These are phyloP conservation scores for Megastigmus dorsalis DNA, from an alignment of 2,888 invertebrate species.

Conservation along the genomic window DNA sequence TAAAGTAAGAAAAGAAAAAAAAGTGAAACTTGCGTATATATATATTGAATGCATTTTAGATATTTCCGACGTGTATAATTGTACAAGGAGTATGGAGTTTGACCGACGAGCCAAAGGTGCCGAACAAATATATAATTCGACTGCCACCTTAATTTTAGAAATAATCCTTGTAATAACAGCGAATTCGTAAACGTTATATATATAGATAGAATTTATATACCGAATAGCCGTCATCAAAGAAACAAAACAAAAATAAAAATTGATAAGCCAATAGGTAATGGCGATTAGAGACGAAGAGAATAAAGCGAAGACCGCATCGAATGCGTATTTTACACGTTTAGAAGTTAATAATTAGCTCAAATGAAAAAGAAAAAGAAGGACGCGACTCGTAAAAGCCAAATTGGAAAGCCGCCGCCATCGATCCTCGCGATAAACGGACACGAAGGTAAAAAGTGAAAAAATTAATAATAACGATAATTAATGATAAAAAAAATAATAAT, in stretches of 20 bases:
- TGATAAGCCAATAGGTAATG: not conserved
- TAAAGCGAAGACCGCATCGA: conserved; percentile 23
- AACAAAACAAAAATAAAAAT: conserved; percentile 16
- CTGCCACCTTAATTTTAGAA: conserved; percentile 66
- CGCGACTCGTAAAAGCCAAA: conserved; percentile 1
- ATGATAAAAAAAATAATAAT: conserved; percentile 10
- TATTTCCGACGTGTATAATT: conserved; percentile 24
- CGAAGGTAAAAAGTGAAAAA: not conserved
- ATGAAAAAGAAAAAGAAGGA: not conserved
- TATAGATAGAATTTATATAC: conserved; percentile 40
- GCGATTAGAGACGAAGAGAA: not conserved
- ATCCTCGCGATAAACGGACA: too few species aligned
- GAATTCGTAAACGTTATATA: conserved; percentile 11
- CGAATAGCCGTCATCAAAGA: conserved; percentile 18
- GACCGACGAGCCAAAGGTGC: conserved; percentile 49
- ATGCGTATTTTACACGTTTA: conserved; percentile 43
- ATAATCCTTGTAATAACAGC: conserved; percentile 52
- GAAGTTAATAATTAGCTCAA: conserved; percentile 18
- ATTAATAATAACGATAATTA: not conserved
- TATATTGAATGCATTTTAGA: conserved; percentile 16
- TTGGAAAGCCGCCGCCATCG: not conserved
- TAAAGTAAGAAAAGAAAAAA: conserved; percentile 3
- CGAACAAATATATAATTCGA: conserved; percentile 61
- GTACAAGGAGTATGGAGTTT: conserved; percentile 2
- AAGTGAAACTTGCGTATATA: conserved; percentile 1